These are phyloP conservation scores for Thaleichthys pacificus DNA, from an alignment of 2,797 vertebrate species.

Conservation along the genomic window DNA sequence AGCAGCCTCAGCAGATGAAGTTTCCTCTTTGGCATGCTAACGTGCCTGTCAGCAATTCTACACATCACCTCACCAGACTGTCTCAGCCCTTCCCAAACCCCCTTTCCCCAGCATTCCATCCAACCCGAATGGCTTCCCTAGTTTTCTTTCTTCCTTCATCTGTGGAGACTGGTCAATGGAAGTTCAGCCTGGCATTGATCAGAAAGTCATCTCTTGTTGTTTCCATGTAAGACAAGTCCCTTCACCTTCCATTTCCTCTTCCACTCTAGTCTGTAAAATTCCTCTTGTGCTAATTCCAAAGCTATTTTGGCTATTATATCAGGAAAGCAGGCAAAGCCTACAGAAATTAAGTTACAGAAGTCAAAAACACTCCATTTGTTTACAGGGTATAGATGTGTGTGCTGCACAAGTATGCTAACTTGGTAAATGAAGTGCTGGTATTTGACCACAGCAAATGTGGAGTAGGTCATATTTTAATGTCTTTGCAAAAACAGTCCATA, in stretches of 20 bases:
- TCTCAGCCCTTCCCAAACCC: constrained; percentile 44
- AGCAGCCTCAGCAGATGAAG: constrained; percentile 50
- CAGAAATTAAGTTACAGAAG: background rate
- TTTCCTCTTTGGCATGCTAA: constrained; percentile 57
- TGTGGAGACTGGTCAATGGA: constrained; percentile 21
- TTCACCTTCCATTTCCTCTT: constrained; percentile 20
- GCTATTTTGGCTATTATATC: no score
- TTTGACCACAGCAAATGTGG: background rate
- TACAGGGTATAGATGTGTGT: background rate
- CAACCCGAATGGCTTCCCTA: constrained; percentile 26
- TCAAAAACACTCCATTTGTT: background rate
- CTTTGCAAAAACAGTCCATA: background rate
- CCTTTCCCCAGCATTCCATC: constrained; percentile 27
- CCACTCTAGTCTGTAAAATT: background rate
- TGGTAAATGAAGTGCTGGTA: background rate
- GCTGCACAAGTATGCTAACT: background rate
- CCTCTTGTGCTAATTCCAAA: no score
- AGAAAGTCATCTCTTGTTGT: constrained; percentile 39
- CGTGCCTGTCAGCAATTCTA: constrained; percentile 59
- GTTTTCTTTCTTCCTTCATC: constrained; percentile 36
- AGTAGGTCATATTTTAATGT: background rate
- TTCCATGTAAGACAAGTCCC: constrained; percentile 52
- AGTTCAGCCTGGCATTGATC: constrained; percentile 38
- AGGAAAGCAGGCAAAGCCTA: no score
- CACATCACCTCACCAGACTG: constrained; percentile 46